Evolutionary conservation across 2,888 invertebrate genomes (phyloP), one percentile per base, ranked within the genome.

Genomic region (Tryphoninae sp.): DNA sequence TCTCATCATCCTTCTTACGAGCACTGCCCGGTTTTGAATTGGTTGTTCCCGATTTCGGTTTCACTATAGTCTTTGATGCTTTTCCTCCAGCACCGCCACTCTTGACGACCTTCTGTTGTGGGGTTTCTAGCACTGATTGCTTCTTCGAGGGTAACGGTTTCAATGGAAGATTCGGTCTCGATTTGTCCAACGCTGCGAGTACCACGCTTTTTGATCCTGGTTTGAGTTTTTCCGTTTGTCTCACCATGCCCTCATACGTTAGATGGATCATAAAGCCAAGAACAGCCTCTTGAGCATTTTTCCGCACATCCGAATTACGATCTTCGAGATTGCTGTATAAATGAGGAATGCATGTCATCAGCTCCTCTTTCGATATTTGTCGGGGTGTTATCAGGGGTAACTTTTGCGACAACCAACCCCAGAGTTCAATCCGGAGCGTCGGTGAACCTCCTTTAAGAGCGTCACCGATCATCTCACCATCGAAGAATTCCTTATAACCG

Each of bases 261-360:
- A 97, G 93, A 90, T 98, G 98, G 84, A 98, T 95, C 98, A 98
- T 98, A 87, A 98, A 95, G 2, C 98, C 98, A 59, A 98, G 92
- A 51, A 98, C 95, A 58, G 97, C 97, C 89, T 98, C 98, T 74
- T 96, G 96, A 1, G 98, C 96, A 88, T 96, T 97, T 90, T 97
- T 98, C 11, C 98, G 94, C 3, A 99, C 98, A 85, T 98, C 98
- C 0, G 95, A 96, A 89, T 96, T 97, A 75, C 99, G 94, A 92
- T 99, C 98, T 90, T 98, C 98, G 79, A 98, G 92, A 88, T 97
- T 97, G 51, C 95, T 94, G 92, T 95, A 97, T 73, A 99, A 92
- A 85, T 94, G 93, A 0, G 97, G 96, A 78, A 98, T 92, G 92
- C 97, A 96, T 1, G 95, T 92, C 0, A 94, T 91, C 1, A 99